Evolutionary conservation across 2,797 vertebrate genomes (phyloP), one percentile per base, ranked within the genome.

Genomic region (Balearica regulorum): DNA sequence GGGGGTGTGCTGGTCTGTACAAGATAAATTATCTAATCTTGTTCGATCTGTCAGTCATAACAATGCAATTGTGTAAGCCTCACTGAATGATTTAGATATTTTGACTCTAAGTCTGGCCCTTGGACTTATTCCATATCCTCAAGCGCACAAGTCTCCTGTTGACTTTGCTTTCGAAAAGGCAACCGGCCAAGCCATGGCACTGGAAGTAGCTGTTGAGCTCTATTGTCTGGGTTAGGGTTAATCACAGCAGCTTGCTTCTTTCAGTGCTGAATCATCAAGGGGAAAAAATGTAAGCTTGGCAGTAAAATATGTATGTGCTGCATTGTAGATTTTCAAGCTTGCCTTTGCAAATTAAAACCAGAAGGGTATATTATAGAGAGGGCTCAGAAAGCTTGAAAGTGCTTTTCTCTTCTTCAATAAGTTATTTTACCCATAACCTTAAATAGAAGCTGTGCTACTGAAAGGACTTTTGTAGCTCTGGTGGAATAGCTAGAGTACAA

Each of bases 241-340:
- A 97, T 94, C 89, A 70, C 66, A 91, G 82, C 76, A 43, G 91
- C 72, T 93, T 94, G n/a, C 71, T 83, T 83, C 79, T 82, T 96
- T 94, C 33, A 46, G 58, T 96, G 92, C 95, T 97, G 96, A 97
- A 95, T 97, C 96, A 97, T 95, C 94, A 81, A 78, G 86, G 79
- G 86, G 94, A 96, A 96, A 96, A 96, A 94, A 97, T 97, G 93
- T 96, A 96, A 97, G 87, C 93, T 97, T 97, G 97, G 96, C 95
- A 96, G 95, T 94, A 91, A 96, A 96, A 96, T 93, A 93, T 64
- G 92, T 97, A 96, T 96, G 95, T 94, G 92, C 93, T 94, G 87
- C 79, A 92, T 79, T 96, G 95, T 97, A 93, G 96, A 88, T 94
- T 97, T 97, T 93, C 79, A 92, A 64, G 82, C 83, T 94, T 97